Evolutionary conservation across 1,140 invertebrate species (phyloP).

Genomic region (Scaptomyza montana): DNA sequence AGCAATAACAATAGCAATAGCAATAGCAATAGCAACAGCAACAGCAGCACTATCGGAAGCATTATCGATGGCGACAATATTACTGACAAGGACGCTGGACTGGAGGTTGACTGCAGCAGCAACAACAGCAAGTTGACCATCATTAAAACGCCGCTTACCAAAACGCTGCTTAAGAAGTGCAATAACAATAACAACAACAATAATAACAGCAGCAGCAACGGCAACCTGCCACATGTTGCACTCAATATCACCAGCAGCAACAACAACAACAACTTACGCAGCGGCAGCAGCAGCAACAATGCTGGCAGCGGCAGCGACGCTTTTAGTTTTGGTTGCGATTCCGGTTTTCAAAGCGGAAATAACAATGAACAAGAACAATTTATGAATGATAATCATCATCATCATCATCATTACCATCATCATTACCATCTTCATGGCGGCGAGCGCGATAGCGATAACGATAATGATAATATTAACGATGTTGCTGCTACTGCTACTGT

Average conservation of each 20-base stretch:
- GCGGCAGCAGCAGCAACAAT: slow-evolving; percentile 3
- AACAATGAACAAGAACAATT: slow-evolving; percentile 76
- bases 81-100: slow-evolving; percentile 30
- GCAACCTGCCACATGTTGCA: slow-evolving; percentile 40
- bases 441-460: slow-evolving; percentile 18
- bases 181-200: slow-evolving; percentile 54
- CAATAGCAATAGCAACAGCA: slow-evolving; percentile 1
- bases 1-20: slow-evolving; percentile 5
- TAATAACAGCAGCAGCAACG: slow-evolving; percentile 41
- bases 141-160: slow-evolving; percentile 76
- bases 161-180: slow-evolving; percentile 80
- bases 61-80: slow-evolving; percentile 22
- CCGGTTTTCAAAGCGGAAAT: slow-evolving; percentile 80
- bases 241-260: slow-evolving; percentile 25
- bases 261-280: slow-evolving; percentile 18
- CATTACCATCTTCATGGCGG: slow-evolving; percentile 56
- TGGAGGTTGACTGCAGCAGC: slow-evolving; percentile 15
- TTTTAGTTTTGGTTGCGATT: slow-evolving; percentile 61
- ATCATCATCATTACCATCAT: slow-evolving; percentile 65
- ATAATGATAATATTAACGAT: slow-evolving; percentile 31
- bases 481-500: slow-evolving; percentile 6
- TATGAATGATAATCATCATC: slow-evolving; percentile 71
- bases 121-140: slow-evolving; percentile 64
- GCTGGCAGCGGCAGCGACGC: slow-evolving; percentile 25
- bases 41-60: neutral